These are phyloP conservation scores for Phaetusa simplex DNA, from an alignment of 2,113 vertebrate genomes.

Conservation along the genomic window DNA sequence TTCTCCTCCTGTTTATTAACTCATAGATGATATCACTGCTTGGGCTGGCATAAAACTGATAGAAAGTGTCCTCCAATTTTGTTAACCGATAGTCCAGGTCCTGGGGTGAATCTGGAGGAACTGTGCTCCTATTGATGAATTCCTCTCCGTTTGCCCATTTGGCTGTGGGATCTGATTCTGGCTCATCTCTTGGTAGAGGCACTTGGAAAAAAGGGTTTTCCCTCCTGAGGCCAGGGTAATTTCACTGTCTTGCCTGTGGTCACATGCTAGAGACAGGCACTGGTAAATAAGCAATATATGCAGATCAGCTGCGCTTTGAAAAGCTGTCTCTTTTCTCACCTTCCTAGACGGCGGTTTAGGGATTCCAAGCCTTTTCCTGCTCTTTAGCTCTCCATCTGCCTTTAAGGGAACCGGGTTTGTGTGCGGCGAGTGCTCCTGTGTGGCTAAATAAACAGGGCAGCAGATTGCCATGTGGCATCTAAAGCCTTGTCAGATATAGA, in stretches of 20 bases:
- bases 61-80: not conserved
- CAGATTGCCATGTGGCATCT: not conserved
- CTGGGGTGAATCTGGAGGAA: not conserved
- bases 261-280: not conserved
- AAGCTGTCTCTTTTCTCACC: constrained; percentile 18
- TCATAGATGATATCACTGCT: not conserved
- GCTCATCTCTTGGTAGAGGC: not conserved
- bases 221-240: not conserved
- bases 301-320: not conserved
- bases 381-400: not conserved
- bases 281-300: not conserved
- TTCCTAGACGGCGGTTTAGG: not conserved
- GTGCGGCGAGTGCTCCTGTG: not conserved
- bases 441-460: not conserved
- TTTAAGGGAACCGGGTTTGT: not conserved
- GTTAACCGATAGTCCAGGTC: not conserved
- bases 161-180: not conserved
- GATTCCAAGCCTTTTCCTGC: not conserved
- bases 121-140: not conserved
- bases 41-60: not conserved
- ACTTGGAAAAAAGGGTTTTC: not conserved
- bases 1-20: not conserved
- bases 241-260: not conserved
- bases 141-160: not conserved
- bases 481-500: not conserved